Conservation (phyloP, 2,888 invertebrate genomes). For the Podabrus alpinus region DNA sequence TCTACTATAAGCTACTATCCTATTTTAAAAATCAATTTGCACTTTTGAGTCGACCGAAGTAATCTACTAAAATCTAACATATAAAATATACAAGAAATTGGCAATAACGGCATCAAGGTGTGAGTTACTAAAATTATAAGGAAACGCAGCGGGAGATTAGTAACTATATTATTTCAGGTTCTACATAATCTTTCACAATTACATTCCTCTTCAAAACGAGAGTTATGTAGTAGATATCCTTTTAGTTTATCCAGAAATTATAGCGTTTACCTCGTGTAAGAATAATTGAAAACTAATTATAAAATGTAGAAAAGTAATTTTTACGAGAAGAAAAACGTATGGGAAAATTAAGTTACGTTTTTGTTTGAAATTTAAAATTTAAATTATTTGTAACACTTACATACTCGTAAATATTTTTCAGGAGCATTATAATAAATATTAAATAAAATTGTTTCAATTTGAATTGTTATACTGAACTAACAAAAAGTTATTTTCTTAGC, state of each 20-base stretch:
- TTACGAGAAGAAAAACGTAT: background rate
- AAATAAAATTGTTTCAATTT: too few species aligned
- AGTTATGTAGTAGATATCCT: background rate
- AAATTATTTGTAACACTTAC: too few species aligned
- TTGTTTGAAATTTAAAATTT: too few species aligned
- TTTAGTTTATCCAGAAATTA: background rate
- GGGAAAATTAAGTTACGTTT: too few species aligned
- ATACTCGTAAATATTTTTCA: too few species aligned
- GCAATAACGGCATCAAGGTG: background rate
- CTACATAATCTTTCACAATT: background rate
- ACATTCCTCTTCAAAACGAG: background rate
- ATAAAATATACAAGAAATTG: background rate
- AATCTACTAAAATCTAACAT: too few species aligned
- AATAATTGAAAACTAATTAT: background rate
- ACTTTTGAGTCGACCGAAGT: too few species aligned
- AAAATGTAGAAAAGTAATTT: background rate
- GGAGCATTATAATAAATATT: too few species aligned
- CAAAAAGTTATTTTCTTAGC: too few species aligned
- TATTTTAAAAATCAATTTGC: too few species aligned
- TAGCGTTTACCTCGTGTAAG: background rate
- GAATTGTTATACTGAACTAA: too few species aligned
- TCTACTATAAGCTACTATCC: too few species aligned
- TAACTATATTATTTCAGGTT: background rate
- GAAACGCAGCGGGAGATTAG: background rate
- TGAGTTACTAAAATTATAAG: background rate